These are phyloP conservation scores for Abramis brama DNA, from an alignment of 2,113 vertebrate genomes.

Conservation along the genomic window DNA sequence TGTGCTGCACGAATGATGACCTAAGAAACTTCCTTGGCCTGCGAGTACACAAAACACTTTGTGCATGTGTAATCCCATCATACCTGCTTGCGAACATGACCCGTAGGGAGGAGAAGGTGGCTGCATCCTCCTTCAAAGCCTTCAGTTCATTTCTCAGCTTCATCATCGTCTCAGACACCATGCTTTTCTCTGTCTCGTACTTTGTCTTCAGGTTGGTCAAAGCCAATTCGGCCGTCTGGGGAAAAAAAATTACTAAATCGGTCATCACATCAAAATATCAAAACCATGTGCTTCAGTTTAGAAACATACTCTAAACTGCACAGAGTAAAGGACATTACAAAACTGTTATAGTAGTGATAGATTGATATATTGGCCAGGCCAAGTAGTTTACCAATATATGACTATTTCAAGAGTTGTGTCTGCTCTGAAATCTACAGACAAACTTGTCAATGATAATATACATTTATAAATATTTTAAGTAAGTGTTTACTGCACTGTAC, in stretches of 20 bases:
- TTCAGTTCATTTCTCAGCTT: slow-evolving; percentile 85
- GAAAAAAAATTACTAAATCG: neutral
- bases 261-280: neutral
- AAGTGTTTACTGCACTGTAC: neutral
- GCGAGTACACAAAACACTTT: neutral
- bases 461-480: neutral
- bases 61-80: neutral
- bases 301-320: neutral
- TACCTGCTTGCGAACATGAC: slow-evolving; percentile 87
- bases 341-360: neutral
- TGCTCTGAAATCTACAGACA: neutral
- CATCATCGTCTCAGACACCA: slow-evolving; percentile 83
- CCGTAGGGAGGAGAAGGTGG: slow-evolving; percentile 84
- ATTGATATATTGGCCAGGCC: neutral
- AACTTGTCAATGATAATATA: neutral
- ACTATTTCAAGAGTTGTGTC: neutral
- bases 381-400: neutral
- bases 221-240: slow-evolving; percentile 82
- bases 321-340: neutral
- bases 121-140: slow-evolving; percentile 84
- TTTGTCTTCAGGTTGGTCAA: slow-evolving; percentile 84
- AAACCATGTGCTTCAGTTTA: neutral
- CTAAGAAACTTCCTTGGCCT: neutral
- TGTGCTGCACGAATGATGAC: neutral
- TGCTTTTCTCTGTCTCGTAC: slow-evolving; percentile 82